Evolutionary conservation across 2,888 invertebrate species (phyloP).

Genomic region (Pristionchus maxplancki): DNA sequence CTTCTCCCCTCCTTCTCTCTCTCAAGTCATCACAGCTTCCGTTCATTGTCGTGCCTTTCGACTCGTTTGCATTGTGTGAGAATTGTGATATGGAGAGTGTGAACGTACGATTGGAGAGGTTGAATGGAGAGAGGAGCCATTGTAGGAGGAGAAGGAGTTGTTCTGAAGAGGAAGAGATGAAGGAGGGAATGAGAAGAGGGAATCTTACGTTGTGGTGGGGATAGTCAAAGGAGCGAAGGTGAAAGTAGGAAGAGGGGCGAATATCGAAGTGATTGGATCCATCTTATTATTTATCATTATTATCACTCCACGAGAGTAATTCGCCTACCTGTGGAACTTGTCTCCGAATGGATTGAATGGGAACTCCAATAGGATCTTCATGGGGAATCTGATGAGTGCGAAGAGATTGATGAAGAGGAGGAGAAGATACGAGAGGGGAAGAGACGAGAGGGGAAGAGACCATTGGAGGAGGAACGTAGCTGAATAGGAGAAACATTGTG

Average conservation of each 20-base stretch:
- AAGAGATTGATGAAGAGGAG: slow-evolving; percentile 23
- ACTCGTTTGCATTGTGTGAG: not conserved
- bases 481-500: not conserved
- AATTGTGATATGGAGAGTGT: not conserved
- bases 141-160: not conserved
- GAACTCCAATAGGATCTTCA: not conserved
- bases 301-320: not conserved
- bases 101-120: not conserved
- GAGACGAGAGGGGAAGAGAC: slow-evolving; percentile 4
- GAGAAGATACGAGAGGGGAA: not conserved
- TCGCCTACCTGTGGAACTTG: not conserved
- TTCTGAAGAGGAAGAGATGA: not conserved
- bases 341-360: not conserved
- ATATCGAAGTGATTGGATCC: not conserved
- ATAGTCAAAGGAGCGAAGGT: not conserved
- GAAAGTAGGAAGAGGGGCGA: slow-evolving; percentile 31
- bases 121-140: slow-evolving; percentile 28
- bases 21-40: slow-evolving; percentile 17
- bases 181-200: not conserved
- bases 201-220: not conserved
- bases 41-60: not conserved
- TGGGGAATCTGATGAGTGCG: slow-evolving; percentile 13
- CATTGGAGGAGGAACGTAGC: slow-evolving; percentile 43
- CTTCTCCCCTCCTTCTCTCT: not conserved
- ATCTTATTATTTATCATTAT: not conserved